phyloP scores from a whole-genome alignment of 2,797 vertebrate genomes.

The Megalops cyprinoides region DNA sequence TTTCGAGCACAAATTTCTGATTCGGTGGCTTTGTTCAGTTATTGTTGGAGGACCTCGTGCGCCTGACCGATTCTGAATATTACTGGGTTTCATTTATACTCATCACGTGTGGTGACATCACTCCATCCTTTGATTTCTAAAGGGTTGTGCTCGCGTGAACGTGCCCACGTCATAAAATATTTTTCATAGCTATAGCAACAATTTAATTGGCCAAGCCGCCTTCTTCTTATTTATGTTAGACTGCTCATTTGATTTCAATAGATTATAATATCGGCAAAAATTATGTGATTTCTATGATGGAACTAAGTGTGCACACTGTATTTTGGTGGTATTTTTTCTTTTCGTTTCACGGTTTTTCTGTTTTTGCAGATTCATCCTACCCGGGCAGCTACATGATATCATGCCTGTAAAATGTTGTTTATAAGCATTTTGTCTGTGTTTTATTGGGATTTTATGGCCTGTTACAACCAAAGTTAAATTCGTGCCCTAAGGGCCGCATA shows the following conservation, averaged over 20 bases:
- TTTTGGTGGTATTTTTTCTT: neutral
- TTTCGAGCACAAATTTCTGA: neutral
- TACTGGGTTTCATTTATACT: neutral
- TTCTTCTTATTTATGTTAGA: neutral
- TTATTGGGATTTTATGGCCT: neutral
- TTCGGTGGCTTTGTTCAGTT: neutral
- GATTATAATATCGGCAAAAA: neutral
- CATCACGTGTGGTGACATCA: constrained; percentile 38
- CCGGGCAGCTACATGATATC: neutral
- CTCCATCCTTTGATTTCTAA: neutral
- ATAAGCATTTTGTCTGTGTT: neutral
- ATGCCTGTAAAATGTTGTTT: neutral
- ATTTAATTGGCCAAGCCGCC: neutral
- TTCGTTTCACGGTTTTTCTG: neutral
- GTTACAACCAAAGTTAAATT: neutral
- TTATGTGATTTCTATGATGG: no score
- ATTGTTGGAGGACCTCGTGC: neutral
- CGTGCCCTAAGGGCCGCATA: neutral
- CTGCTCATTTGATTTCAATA: neutral
- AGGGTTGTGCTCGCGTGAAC: neutral
- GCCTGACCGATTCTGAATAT: constrained; percentile 16
- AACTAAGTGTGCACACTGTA: no score
- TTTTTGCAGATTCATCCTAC: neutral
- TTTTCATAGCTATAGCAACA: neutral
- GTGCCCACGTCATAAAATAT: no score